Evolutionary conservation across 2,113 vertebrate species (phyloP), one percentile per base, ranked within the genome.

Genomic region (Tonatia bakeri): DNA sequence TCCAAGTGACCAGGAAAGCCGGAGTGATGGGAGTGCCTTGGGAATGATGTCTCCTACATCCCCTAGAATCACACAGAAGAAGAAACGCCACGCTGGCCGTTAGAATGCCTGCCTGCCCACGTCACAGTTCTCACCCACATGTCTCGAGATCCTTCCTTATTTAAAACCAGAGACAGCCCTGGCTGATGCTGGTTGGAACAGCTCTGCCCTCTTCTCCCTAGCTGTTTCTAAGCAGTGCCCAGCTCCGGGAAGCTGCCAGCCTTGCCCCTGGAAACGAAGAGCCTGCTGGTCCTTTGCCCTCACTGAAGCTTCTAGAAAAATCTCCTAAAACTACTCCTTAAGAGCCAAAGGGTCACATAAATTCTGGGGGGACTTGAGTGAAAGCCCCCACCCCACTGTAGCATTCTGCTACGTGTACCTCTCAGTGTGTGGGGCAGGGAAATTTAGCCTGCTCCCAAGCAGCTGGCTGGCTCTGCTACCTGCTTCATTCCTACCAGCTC

Each of bases 281-380:
- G 16, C 54, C 73, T 65, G 36, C 40, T 84, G 70, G 52, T 17
- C 59, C 72, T 84, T 14, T 36, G 31, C 16, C 7, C 3, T 52
- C 70, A n/a, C 45, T 1, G 45, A 93, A 94, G 54, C 26, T 36
- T 95, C 52, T 43, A 86, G 67, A 87, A 87, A 50, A 64, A 85
- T 72, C 33, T 79, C 65, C 52, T 45, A 87, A 93, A 86, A 52
- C 5, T 8, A 84, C 24, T 91, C 61, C 73, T 40, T 40, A 67
- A 43, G 40, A 91, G 24, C 38, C 61, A 85, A 61, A 87, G 15
- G 4, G 40, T 50, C 67, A 52, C 31, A 43, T 8, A 40, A n/a
- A 43, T 94, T 75, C 89, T 38, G 47, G 45, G 59, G 85, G n/a
- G 76, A 47, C 67, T 82, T 20, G 12, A 43, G 28, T 11, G 43